Percentiles rank a stretch among this genome's conserved stretches.
These are phyloP conservation scores for Flabesymbios commensalis DNA, from an alignment of 2,888 invertebrate species.

Conservation along the genomic window DNA sequence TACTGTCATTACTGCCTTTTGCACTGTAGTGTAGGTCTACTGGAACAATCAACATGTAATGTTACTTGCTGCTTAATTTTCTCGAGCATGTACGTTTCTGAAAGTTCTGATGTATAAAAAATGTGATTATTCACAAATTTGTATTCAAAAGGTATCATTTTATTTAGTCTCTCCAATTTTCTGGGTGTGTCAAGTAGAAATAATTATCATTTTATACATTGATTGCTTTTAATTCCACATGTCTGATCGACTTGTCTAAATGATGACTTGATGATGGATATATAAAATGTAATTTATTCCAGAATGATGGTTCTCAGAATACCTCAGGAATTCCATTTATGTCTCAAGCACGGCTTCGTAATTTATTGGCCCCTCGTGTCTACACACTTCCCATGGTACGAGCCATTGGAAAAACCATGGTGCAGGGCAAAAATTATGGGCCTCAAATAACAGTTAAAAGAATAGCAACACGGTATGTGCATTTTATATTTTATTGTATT, in stretches of 20 bases:
- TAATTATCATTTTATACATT: no score
- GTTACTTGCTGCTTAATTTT: not conserved
- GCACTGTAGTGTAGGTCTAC: not conserved
- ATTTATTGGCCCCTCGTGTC: constrained; percentile 67
- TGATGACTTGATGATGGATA: no score
- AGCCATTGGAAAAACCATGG: constrained; percentile 71
- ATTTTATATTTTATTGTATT: no score
- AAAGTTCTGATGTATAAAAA: not conserved
- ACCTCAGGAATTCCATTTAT: no score
- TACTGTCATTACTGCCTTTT: not conserved
- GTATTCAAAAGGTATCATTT: no score
- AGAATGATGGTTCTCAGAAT: no score
- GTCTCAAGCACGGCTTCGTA: constrained; percentile 61
- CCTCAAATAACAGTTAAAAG: constrained; percentile 71
- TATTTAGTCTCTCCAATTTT: no score
- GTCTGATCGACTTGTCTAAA: no score
- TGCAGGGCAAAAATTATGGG: constrained; percentile 71
- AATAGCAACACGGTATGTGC: constrained; percentile 64
- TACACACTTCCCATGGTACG: constrained; percentile 70
- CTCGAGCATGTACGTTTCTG: not conserved
- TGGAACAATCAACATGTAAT: not conserved
- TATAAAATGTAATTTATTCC: no score
- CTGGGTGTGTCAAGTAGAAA: no score
- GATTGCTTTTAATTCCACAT: no score
- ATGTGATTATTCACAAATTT: no score